A percentile compares a stretch with the other conserved stretches of the same genome.
Conservation (phyloP, 64 coral and sea anemone genomes). For the Trachythela sp. region DNA sequence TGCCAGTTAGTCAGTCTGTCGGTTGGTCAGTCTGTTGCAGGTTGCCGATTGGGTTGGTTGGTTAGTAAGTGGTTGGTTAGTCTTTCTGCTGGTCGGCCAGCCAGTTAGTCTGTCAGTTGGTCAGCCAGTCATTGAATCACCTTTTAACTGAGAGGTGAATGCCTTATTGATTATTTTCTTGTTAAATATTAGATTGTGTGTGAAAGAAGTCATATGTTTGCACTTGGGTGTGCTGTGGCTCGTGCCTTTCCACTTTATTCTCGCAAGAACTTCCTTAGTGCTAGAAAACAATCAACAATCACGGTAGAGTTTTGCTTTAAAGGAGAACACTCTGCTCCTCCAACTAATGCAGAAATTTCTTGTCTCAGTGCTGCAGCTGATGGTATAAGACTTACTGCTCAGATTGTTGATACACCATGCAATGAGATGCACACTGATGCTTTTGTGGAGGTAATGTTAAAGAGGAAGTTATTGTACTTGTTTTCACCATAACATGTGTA, state of each 20-base stretch:
- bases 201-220: conserved; percentile 75
- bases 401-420: conserved; percentile 82
- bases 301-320: conserved; percentile 81
- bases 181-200: conserved; percentile 79
- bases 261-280: conserved; percentile 50
- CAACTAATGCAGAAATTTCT: conserved; percentile 60
- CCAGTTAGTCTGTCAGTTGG: too few relatives aligned
- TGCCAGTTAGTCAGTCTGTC: too few relatives aligned
- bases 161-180: too few relatives aligned
- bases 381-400: conserved; percentile 73
- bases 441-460: conserved; percentile 62
- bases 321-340: conserved; percentile 46
- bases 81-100: neutral
- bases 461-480: neutral
- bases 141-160: too few relatives aligned
- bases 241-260: conserved; percentile 80
- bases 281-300: conserved; percentile 48
- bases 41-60: too few relatives aligned
- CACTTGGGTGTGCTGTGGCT: conserved; percentile 78
- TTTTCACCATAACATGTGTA: neutral
- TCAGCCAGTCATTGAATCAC: too few relatives aligned
- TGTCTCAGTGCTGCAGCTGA: conserved; percentile 70
- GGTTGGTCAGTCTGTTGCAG: too few relatives aligned
- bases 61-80: too few relatives aligned
- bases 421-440: conserved; percentile 87